These are phyloP conservation scores for Notechis scutatus DNA, from an alignment of 2,113 vertebrate species.

Conservation along the genomic window DNA sequence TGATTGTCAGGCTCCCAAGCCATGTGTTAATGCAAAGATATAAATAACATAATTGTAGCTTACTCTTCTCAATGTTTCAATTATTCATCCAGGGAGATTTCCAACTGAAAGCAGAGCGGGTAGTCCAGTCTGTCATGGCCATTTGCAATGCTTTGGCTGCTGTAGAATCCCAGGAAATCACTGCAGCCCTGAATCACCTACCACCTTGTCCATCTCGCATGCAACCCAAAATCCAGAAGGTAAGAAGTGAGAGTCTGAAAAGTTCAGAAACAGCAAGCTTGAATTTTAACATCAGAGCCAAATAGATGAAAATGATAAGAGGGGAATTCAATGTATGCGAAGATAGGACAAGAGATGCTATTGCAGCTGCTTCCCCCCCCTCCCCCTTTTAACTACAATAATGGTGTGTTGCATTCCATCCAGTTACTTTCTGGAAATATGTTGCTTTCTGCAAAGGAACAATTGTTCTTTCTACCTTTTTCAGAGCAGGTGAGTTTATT, in stretches of 20 bases:
- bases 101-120: slow-evolving; percentile 81
- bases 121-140: slow-evolving; percentile 92
- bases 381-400: background rate
- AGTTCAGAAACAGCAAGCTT: rapidly evolving
- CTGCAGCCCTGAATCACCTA: slow-evolving; percentile 85
- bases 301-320: background rate
- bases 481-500: background rate
- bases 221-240: slow-evolving; percentile 92
- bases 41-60: background rate
- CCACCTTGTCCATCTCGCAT: slow-evolving; percentile 92
- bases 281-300: rapidly evolving
- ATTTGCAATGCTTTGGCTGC: slow-evolving; percentile 89
- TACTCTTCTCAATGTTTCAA: background rate
- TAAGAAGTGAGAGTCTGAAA: slow-evolving; percentile 17
- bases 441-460: background rate
- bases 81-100: slow-evolving; percentile 75
- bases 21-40: background rate
- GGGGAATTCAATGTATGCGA: background rate
- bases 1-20: background rate
- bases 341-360: background rate
- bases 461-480: background rate
- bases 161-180: slow-evolving; percentile 90
- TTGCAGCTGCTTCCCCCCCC: too few species aligned
- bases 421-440: background rate
- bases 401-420: background rate